A percentile compares a stretch with the other conserved stretches of the same genome.
Evolutionary conservation across 2,113 vertebrate genomes (phyloP).

Genomic region (Phalacrocorax aristotelis): DNA sequence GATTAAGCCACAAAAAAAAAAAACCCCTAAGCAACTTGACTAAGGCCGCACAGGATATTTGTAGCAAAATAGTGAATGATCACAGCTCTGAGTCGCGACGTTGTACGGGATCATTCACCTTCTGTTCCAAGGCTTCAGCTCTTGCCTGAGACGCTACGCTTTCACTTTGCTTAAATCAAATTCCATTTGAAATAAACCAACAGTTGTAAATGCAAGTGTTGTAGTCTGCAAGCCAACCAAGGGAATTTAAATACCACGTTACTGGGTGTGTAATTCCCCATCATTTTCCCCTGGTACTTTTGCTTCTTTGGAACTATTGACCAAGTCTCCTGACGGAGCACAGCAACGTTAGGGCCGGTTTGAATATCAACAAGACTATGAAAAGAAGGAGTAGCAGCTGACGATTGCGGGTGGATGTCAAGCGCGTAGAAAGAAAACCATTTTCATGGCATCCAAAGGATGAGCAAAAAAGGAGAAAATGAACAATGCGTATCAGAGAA

Average conservation of each 20-base stretch:
- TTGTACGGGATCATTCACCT: neutral
- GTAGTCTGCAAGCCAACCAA: neutral
- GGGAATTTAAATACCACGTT: neutral
- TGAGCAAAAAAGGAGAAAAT: neutral
- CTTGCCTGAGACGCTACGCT: neutral
- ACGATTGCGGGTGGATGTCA: neutral
- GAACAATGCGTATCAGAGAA: neutral
- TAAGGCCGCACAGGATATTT: neutral
- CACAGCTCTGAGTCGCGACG: neutral
- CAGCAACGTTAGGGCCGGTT: neutral
- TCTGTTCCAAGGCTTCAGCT: neutral
- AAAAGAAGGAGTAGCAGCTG: neutral
- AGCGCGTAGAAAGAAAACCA: neutral
- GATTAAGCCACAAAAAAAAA: slow-evolving; percentile 34
- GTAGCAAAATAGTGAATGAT: neutral
- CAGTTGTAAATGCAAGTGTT: neutral
- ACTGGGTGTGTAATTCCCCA: neutral
- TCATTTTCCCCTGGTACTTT: neutral
- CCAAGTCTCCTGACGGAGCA: neutral
- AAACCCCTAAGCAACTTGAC: neutral
- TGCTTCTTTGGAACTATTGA: neutral
- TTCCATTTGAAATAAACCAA: neutral
- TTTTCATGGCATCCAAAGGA: neutral
- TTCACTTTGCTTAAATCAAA: neutral
- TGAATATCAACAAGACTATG: slow-evolving; percentile 19